Evolutionary conservation across 2,888 invertebrate genomes (phyloP).

Genomic region (Hemicrepidius hirtus): DNA sequence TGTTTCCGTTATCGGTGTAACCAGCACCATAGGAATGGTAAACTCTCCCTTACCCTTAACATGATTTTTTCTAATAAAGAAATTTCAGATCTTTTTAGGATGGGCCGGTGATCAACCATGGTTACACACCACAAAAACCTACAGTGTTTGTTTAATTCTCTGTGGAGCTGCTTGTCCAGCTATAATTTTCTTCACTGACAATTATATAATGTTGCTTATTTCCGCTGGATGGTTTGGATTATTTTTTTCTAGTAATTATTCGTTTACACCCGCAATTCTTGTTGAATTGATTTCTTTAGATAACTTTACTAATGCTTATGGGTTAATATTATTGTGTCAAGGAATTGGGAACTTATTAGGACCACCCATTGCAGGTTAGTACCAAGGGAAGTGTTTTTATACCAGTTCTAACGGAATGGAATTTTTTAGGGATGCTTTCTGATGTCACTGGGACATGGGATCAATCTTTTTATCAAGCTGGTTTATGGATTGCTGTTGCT

Average conservation of each 20-base stretch:
- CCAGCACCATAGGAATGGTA: slow-evolving; percentile 94
- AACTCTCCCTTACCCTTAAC: no score
- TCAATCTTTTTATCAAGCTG: slow-evolving; percentile 86
- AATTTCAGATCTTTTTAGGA: slow-evolving; percentile 84
- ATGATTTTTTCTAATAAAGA: no score
- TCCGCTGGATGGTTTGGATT: slow-evolving; percentile 85
- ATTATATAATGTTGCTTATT: slow-evolving; percentile 68
- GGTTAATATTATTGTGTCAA: slow-evolving; percentile 90
- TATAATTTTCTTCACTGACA: slow-evolving; percentile 72
- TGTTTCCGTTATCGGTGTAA: slow-evolving; percentile 90
- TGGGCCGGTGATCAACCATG: slow-evolving; percentile 91
- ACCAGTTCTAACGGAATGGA: no score
- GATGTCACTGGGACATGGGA: slow-evolving; percentile 84
- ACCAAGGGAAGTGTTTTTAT: no score
- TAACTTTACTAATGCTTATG: slow-evolving; percentile 94
- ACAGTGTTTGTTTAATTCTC: slow-evolving; percentile 84
- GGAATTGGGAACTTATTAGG: slow-evolving; percentile 95
- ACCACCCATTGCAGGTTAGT: slow-evolving; percentile 95
- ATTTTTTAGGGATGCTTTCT: slow-evolving; percentile 75
- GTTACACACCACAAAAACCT: slow-evolving; percentile 88
- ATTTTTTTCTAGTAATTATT: slow-evolving; percentile 93
- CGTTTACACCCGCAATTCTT: slow-evolving; percentile 92
- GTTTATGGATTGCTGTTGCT: slow-evolving; percentile 86
- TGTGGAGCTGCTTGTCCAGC: slow-evolving; percentile 79
- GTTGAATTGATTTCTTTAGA: slow-evolving; percentile 92